Evolutionary conservation across 2,888 invertebrate species (phyloP).

Genomic region (Artemia sinica): DNA sequence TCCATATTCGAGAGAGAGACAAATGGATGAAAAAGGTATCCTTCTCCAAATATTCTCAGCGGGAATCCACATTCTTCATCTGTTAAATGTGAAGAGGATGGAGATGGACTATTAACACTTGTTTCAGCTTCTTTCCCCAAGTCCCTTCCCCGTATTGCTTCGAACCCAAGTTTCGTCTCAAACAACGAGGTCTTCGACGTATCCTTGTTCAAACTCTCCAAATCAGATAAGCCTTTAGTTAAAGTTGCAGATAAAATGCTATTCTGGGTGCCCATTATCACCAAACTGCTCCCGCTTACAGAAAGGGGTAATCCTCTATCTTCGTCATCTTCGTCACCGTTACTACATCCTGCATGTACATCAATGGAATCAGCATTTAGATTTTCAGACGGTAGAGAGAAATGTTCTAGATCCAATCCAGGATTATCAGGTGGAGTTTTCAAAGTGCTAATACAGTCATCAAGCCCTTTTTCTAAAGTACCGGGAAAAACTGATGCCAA

Average conservation of each 20-base stretch:
- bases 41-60: conserved; percentile 66
- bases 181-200: conserved; percentile 25
- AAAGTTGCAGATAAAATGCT: not conserved
- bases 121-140: not conserved
- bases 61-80: conserved; percentile 65
- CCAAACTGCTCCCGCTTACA: too few relatives aligned
- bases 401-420: too few relatives aligned
- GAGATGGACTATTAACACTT: not conserved
- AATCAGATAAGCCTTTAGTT: conserved; percentile 15
- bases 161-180: conserved; percentile 29
- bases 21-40: conserved; percentile 86
- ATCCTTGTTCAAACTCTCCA: conserved; percentile 22
- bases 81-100: conserved; percentile 22
- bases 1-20: conserved; percentile 87
- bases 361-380: too few relatives aligned
- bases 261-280: too few relatives aligned
- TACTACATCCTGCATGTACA: too few relatives aligned
- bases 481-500: conserved; percentile 76
- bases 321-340: too few relatives aligned
- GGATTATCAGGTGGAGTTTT: not conserved
- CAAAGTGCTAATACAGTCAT: conserved; percentile 33
- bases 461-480: conserved; percentile 65
- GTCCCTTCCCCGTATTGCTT: conserved; percentile 27
- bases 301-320: too few relatives aligned
- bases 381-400: too few relatives aligned